Conservation (phyloP, 2,797 vertebrate genomes). For the Tenualosa ilisha region DNA sequence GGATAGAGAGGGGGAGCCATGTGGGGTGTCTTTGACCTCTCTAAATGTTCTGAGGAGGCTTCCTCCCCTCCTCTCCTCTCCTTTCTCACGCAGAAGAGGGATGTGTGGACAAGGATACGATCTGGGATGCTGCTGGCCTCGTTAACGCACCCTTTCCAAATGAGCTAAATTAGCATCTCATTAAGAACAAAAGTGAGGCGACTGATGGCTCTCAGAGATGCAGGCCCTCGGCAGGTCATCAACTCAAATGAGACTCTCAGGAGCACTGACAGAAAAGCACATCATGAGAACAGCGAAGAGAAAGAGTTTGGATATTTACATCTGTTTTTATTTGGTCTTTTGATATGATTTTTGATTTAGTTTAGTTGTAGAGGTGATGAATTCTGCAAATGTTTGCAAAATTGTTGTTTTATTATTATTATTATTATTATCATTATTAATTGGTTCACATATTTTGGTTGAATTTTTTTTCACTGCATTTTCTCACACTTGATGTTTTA, state of each 20-base stretch:
- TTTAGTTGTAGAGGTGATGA: no score
- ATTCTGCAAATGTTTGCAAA: no score
- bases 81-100: background rate
- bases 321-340: no score
- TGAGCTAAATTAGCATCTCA: slow-evolving; percentile 45
- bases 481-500: no score
- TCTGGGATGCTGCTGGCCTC: slow-evolving; percentile 36
- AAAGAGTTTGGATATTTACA: no score
- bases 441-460: no score
- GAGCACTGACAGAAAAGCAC: background rate
- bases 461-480: no score
- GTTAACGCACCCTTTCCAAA: slow-evolving; percentile 38
- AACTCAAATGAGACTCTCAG: background rate
- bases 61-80: slow-evolving; percentile 20
- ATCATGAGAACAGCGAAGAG: no score
- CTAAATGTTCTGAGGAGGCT: slow-evolving; percentile 37
- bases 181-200: slow-evolving; percentile 36
- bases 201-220: background rate
- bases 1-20: background rate
- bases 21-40: slow-evolving; percentile 40
- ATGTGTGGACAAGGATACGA: slow-evolving; percentile 36
- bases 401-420: no score
- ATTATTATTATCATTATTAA: no score
- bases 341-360: no score
- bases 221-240: background rate